A percentile compares a stretch with the other conserved stretches of the same genome.
phyloP scores from a whole-genome alignment of 2,888 invertebrate species.

The Fabriciana adippe region DNA sequence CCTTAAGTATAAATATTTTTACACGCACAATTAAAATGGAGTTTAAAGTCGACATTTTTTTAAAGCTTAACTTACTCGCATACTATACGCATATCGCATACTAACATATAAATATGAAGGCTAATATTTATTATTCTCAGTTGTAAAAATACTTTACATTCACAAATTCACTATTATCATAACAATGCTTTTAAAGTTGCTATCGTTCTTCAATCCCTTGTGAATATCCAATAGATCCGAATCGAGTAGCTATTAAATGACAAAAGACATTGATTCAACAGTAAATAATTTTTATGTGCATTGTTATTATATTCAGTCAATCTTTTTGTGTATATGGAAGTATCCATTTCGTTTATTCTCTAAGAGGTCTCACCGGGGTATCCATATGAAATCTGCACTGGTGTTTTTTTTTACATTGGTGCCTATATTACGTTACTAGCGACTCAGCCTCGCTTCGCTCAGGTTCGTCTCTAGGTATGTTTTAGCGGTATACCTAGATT shows the following conservation, averaged over 20 bases:
- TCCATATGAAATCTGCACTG: too few species aligned
- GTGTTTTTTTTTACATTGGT: background rate
- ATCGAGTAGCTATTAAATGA: constrained; percentile 7
- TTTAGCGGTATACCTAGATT: too few species aligned
- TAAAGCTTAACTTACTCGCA: too few species aligned
- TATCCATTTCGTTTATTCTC: background rate
- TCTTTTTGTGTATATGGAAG: background rate
- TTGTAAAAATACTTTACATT: background rate
- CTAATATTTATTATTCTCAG: constrained; percentile 7
- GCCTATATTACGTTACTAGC: too few species aligned
- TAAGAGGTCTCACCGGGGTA: background rate
- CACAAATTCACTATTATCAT: constrained; percentile 15
- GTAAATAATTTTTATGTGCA: background rate
- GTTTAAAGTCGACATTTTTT: too few species aligned
- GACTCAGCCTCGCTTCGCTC: too few species aligned
- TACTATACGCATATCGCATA: too few species aligned
- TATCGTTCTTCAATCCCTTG: constrained; percentile 9
- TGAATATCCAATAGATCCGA: constrained; percentile 21
- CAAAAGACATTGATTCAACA: background rate
- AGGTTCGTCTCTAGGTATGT: too few species aligned
- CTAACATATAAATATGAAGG: background rate
- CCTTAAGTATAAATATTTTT: too few species aligned
- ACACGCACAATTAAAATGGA: too few species aligned
- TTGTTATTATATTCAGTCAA: background rate
- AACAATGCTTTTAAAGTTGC: constrained; percentile 18